These are phyloP conservation scores for Gonioctena quinquepunctata DNA, from an alignment of 1,140 invertebrate species.

Conservation along the genomic window DNA sequence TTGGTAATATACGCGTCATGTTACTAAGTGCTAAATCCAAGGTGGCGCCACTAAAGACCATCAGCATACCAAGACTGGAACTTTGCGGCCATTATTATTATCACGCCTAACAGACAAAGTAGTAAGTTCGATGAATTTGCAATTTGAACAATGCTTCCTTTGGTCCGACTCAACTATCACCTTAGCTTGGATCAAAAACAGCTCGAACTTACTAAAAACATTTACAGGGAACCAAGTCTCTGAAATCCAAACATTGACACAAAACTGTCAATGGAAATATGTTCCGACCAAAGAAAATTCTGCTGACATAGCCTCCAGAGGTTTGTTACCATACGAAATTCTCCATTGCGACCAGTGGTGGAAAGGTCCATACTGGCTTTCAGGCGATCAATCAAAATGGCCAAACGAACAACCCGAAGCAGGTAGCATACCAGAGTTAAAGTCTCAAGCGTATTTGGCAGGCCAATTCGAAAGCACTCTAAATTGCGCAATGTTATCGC, in stretches of 20 bases:
- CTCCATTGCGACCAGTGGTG: slow-evolving; percentile 53
- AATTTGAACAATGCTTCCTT: background rate
- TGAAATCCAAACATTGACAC: slow-evolving; percentile 48
- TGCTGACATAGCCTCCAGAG: slow-evolving; percentile 54
- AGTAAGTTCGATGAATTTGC: background rate
- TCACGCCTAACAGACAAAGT: background rate
- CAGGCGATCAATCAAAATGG: background rate
- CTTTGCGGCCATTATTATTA: slow-evolving; percentile 44
- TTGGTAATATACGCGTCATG: slow-evolving; percentile 22
- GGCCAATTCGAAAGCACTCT: background rate
- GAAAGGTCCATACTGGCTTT: slow-evolving; percentile 6
- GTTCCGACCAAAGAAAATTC: slow-evolving; percentile 52
- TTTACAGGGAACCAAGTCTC: slow-evolving; percentile 50
- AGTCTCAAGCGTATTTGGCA: background rate
- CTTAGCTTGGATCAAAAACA: slow-evolving; percentile 40
- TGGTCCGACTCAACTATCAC: slow-evolving; percentile 30
- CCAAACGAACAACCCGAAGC: background rate
- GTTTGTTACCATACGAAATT: too few species aligned
- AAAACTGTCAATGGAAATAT: slow-evolving; percentile 44
- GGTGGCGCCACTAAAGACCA: slow-evolving; percentile 47
- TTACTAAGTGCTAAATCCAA: slow-evolving; percentile 47
- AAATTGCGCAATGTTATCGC: slow-evolving; percentile 20
- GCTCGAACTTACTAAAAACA: slow-evolving; percentile 33
- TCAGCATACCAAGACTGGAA: slow-evolving; percentile 47
- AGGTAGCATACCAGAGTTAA: background rate